phyloP scores from a whole-genome alignment of 2,888 invertebrate genomes.

The Octodonta nipae region DNA sequence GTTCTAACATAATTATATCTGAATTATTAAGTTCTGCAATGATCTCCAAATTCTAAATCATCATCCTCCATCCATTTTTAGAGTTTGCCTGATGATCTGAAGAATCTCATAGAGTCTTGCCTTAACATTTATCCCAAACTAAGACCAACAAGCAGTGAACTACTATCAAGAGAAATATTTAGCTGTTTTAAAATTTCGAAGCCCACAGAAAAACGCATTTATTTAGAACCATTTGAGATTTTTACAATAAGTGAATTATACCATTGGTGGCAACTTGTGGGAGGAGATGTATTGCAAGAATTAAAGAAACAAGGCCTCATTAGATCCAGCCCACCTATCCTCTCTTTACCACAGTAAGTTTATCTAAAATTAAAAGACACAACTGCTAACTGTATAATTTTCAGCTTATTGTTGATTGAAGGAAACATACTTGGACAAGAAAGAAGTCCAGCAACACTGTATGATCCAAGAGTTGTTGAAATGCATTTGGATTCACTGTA shows the following conservation, averaged over 20 bases:
- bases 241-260: slow-evolving; percentile 68
- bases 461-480: slow-evolving; percentile 57
- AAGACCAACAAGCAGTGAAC: slow-evolving; percentile 47
- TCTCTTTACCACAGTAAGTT: slow-evolving; percentile 62
- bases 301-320: slow-evolving; percentile 83
- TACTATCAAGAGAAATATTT: slow-evolving; percentile 45
- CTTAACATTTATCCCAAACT: slow-evolving; percentile 52
- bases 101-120: slow-evolving; percentile 55
- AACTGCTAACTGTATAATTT: too few relatives aligned
- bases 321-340: slow-evolving; percentile 68
- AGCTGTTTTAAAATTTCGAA: slow-evolving; percentile 24
- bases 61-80: too few relatives aligned
- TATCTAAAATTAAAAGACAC: neutral
- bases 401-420: slow-evolving; percentile 68
- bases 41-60: too few relatives aligned
- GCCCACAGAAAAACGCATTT: slow-evolving; percentile 5
- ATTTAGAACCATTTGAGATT: slow-evolving; percentile 22
- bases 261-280: slow-evolving; percentile 90
- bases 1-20: too few relatives aligned
- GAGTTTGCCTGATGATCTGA: slow-evolving; percentile 46
- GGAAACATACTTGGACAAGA: slow-evolving; percentile 72
- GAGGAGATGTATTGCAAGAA: slow-evolving; percentile 84
- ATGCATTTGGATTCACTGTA: slow-evolving; percentile 56
- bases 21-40: too few relatives aligned
- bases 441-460: slow-evolving; percentile 56